phyloP scores from a whole-genome alignment of 2,113 vertebrate species.

The Anhinga anhinga region DNA sequence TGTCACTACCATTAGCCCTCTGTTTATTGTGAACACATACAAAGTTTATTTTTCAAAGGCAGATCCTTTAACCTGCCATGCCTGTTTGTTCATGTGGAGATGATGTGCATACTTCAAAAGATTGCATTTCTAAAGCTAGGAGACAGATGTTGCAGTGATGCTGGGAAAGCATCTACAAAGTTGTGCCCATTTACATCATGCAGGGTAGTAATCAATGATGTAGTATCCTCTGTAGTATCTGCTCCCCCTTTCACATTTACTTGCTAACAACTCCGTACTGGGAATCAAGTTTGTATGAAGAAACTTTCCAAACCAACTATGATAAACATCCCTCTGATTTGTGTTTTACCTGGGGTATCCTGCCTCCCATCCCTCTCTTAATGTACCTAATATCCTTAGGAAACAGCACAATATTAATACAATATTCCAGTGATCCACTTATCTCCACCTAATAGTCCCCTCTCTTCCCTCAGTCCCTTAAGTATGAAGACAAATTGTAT shows the following conservation, averaged over 20 bases:
- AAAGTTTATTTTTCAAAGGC: background rate
- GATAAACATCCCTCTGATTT: background rate
- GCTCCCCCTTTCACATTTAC: background rate
- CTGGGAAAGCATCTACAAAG: background rate
- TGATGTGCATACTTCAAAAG: background rate
- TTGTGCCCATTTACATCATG: background rate
- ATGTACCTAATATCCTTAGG: background rate
- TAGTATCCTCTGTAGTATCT: background rate
- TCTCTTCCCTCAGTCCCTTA: background rate
- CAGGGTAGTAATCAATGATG: background rate
- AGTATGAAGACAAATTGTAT: conserved; percentile 46
- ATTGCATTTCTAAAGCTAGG: background rate
- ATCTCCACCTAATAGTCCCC: background rate
- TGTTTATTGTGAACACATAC: background rate
- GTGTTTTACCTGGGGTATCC: background rate
- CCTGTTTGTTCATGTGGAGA: background rate
- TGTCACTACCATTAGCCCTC: background rate
- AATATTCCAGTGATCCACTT: conserved; percentile 11
- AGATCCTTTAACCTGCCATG: background rate
- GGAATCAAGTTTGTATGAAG: background rate
- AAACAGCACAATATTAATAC: background rate
- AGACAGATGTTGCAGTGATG: background rate
- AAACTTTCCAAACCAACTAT: background rate
- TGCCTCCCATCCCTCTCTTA: background rate
- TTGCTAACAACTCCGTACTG: background rate